Base-by-base conservation (phyloP, 2,113 vertebrate genomes). In the Nanorana parkeri region DNA sequence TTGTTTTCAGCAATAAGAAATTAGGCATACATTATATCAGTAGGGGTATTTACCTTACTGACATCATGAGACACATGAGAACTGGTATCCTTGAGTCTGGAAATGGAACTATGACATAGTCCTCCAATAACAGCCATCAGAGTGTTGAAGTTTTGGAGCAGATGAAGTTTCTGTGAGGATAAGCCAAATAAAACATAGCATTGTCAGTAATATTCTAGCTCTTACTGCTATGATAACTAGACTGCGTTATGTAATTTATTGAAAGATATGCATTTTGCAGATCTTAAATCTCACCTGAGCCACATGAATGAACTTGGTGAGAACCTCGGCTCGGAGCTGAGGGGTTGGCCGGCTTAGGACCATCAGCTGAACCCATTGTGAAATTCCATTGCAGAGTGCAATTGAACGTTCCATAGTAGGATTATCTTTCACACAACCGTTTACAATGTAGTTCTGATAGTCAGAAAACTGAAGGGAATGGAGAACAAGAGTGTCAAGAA, bases 291-390 rank as follows among this genome's bases (percentile, higher is more conserved):
- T 89, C 88, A 98, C 97, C 95, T 98, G 93, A 26, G 97, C 96
- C 80, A 98, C 97, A 15, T 95, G 95, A 88, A 98, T 97, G 84
- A 98, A 98, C 89, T 98, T 98, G 87, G 94, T 95, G 91, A 98
- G 98, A 87, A 98, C 97, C 88, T 98, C 96, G 17, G 97, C 96
- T 78, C 96, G 93, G 80, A 98, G 95, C 88, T 98, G 97, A 3
- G 97, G 95, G 0, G 97, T 98, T 29, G 97, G 97, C 79, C 96
- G 93, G 86, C 96, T 98, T 84, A 98, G 93, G 85, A 98, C 96
- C 97, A 98, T 98, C 28, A 98, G 91, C 63, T 98, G 97, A 11
- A 98, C 97, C 97, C 97, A 98, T 89, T 98, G 97, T 85, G 96
- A 98, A 87, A 98, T 91, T 69, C 97, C 96, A 7, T 98, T 98